Conservation (phyloP, 92 coral and sea anemone species). For the Heteractis magnifica region DNA sequence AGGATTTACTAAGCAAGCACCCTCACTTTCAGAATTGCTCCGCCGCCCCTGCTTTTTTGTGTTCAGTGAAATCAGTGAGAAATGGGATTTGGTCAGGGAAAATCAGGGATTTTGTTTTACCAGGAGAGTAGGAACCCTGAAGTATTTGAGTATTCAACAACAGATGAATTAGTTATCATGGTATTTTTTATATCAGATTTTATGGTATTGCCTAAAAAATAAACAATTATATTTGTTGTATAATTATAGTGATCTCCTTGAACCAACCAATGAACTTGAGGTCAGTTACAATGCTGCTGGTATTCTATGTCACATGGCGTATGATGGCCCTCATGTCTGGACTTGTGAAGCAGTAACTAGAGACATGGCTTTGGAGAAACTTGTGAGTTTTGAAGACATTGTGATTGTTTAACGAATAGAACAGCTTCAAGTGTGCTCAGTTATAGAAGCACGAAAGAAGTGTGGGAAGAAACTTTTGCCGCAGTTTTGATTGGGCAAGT, state of each 20-base stretch:
- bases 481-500: too few species aligned
- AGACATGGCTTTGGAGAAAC: constrained; percentile 49
- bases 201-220: neutral
- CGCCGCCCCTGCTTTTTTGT: too few species aligned
- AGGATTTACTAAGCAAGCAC: too few species aligned
- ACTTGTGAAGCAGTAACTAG: constrained; percentile 51
- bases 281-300: constrained; percentile 89
- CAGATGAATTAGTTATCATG: too few species aligned
- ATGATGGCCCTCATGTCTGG: constrained; percentile 69
- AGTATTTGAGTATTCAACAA: too few species aligned
- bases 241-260: constrained; percentile 60
- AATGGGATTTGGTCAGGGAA: too few species aligned
- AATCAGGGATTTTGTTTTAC: too few species aligned
- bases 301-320: constrained; percentile 83
- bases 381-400: constrained; percentile 42
- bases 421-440: neutral
- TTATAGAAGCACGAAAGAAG: too few species aligned
- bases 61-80: too few species aligned
- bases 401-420: neutral
- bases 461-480: too few species aligned
- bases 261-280: constrained; percentile 56
- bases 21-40: too few species aligned
- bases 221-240: neutral
- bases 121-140: too few species aligned
- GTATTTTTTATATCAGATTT: neutral